phyloP scores from a whole-genome alignment of 2,888 invertebrate genomes.

The Uropetala carovei region DNA sequence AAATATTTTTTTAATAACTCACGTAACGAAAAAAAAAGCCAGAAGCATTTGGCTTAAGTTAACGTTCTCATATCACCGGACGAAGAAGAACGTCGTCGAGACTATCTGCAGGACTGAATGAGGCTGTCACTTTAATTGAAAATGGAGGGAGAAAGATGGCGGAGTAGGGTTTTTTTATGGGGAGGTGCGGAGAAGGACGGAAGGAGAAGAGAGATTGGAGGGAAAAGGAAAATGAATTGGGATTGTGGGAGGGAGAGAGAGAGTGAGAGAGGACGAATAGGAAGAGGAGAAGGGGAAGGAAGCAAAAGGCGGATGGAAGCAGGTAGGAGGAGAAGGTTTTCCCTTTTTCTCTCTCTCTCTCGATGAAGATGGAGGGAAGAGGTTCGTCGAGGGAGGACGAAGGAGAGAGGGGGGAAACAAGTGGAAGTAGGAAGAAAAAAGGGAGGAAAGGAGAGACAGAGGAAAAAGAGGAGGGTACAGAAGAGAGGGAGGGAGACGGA shows the following conservation, averaged over 20 bases:
- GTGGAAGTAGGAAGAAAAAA: not conserved
- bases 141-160: not conserved
- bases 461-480: not conserved
- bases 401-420: not conserved
- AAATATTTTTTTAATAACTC: too few relatives aligned
- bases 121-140: not conserved
- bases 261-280: not conserved
- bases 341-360: too few relatives aligned
- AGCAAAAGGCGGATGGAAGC: not conserved
- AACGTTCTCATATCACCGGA: not conserved
- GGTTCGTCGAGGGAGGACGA: not conserved
- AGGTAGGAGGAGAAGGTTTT: not conserved
- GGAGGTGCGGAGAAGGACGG: not conserved
- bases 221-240: not conserved
- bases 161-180: not conserved
- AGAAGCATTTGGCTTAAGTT: too few relatives aligned
- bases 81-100: not conserved
- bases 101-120: not conserved
- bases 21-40: too few relatives aligned
- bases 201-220: not conserved
- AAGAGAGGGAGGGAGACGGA: not conserved
- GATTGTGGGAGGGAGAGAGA: not conserved
- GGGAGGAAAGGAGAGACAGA: not conserved
- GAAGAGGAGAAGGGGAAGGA: not conserved
- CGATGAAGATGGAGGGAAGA: not conserved